Conservation (phyloP, 1,140 invertebrate genomes). For the Zaprionus camerounensis region DNA sequence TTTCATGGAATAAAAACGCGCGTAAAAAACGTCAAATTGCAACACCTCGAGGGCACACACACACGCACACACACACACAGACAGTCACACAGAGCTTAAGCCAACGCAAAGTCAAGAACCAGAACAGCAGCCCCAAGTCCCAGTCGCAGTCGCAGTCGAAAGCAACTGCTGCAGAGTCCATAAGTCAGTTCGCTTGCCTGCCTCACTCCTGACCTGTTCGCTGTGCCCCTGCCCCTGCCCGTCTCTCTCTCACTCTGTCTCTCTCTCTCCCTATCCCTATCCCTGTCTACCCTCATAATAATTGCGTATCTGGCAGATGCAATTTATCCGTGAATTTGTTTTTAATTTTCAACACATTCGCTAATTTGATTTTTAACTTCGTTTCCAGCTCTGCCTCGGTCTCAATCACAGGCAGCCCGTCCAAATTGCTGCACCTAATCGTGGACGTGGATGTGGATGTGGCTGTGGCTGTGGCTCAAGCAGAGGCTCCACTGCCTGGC, state of each 20-base stretch:
- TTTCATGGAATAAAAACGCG: conserved; percentile 80
- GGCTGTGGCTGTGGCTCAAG: conserved; percentile 20
- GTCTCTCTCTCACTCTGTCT: background rate
- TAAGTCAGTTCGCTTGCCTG: conserved; percentile 56
- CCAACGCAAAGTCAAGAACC: conserved; percentile 26
- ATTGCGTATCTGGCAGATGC: conserved; percentile 84
- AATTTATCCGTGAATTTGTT: conserved; percentile 84
- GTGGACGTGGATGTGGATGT: conserved; percentile 53
- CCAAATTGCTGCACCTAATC: conserved; percentile 81
- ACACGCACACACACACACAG: conserved; percentile 39
- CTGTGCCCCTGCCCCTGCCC: conserved; percentile 1
- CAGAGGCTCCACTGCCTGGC: background rate
- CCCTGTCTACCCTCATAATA: conserved; percentile 73
- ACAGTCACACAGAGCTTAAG: conserved; percentile 12
- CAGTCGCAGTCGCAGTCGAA: conserved; percentile 18
- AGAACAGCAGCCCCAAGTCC: conserved; percentile 43
- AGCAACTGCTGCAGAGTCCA: conserved; percentile 53
- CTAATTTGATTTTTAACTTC: conserved; percentile 84
- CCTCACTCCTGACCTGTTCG: background rate
- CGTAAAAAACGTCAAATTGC: conserved; percentile 84
- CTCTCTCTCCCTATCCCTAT: background rate
- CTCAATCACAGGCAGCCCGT: conserved; percentile 78
- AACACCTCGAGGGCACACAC: conserved; percentile 79
- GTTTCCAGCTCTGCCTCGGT: conserved; percentile 78
- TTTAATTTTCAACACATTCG: conserved; percentile 85